Base-by-base conservation (phyloP, 2,797 vertebrate genomes). In the Dendrocincla tyrannina region DNA sequence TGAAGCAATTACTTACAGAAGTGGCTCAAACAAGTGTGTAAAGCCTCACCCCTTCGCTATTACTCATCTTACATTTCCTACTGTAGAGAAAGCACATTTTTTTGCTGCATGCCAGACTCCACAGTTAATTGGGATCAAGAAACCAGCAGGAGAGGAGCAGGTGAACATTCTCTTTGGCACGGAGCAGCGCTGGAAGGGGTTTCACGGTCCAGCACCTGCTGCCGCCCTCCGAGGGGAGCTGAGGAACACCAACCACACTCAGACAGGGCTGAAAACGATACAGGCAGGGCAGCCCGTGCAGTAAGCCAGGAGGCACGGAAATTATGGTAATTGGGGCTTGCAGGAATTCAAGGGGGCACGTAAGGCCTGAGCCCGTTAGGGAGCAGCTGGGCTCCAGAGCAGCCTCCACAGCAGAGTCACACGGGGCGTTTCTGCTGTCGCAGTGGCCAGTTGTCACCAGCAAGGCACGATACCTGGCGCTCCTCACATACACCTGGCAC, bases 371-470 rank as follows among this genome's bases (percentile, higher is more conserved):
- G n/a, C 23, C 74, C 19, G 44, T 17, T 5, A 49, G 25, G 37
- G 19, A 77, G 46, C 52, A 85, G 77, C 49, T 74, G 68, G 55
- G 39, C 22, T 16, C 64, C 28, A 22, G 0, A 42, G 49, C 25
- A 44, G 35, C 11, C 72, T 67, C 33, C 24, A 19, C 7, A 23
- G 55, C 5, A 55, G 5, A 39, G 62, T 5, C 46, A 53, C n/a
- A 17, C 17, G 16, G 1, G 0, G 52, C 2, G 5, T 42, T 50
- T 23, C 30, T 23, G 37, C 11, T 47, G 33, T 5, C 4, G 1
- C 7, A n/a, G 22, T 0, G 1, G 23, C 0, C 17, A 63, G n/a
- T 4, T 50, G 41, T 8, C 62, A 69, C 77, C 60, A 72, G 62
- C 39, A 58, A 42, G 17, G 23, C 66, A 46, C 4, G 9, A 14